These are phyloP conservation scores for Callipepla squamata DNA, from an alignment of 2,113 vertebrate genomes.

Conservation along the genomic window DNA sequence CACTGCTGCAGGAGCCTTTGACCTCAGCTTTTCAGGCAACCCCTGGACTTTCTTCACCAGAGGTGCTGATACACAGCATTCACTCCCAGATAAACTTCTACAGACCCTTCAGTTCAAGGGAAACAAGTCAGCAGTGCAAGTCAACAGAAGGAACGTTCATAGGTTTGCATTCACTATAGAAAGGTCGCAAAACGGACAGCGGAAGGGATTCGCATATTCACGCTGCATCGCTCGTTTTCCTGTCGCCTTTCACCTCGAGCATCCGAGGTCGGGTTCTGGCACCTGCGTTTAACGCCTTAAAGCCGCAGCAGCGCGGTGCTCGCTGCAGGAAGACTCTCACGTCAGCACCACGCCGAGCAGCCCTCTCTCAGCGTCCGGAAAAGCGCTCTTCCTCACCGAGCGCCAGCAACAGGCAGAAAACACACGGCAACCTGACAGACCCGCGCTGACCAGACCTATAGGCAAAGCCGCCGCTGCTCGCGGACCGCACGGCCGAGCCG, in stretches of 20 bases:
- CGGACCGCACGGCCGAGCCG: too few relatives aligned
- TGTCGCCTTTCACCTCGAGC: background rate
- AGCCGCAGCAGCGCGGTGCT: background rate
- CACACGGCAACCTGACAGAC: rapidly evolving
- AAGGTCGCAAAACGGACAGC: rapidly evolving
- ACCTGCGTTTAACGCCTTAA: background rate
- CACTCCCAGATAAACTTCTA: background rate
- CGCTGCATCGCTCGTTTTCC: background rate
- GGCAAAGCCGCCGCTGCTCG: background rate
- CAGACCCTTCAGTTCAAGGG: background rate
- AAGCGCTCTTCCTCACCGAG: background rate
- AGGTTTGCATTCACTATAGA: background rate
- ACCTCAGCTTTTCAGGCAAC: rapidly evolving
- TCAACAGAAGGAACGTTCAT: background rate
- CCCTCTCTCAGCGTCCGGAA: background rate
- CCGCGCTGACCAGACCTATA: rapidly evolving
- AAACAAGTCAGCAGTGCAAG: background rate
- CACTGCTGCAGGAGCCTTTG: background rate
- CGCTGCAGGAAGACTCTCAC: background rate
- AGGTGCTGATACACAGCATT: background rate
- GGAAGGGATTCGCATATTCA: background rate
- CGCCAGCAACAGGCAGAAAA: background rate
- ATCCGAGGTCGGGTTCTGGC: background rate
- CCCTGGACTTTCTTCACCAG: background rate
- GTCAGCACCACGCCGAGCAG: background rate